Percentiles rank a stretch among this genome's conserved stretches.
phyloP scores from a whole-genome alignment of 2,888 invertebrate genomes.

The Merodon equestris region DNA sequence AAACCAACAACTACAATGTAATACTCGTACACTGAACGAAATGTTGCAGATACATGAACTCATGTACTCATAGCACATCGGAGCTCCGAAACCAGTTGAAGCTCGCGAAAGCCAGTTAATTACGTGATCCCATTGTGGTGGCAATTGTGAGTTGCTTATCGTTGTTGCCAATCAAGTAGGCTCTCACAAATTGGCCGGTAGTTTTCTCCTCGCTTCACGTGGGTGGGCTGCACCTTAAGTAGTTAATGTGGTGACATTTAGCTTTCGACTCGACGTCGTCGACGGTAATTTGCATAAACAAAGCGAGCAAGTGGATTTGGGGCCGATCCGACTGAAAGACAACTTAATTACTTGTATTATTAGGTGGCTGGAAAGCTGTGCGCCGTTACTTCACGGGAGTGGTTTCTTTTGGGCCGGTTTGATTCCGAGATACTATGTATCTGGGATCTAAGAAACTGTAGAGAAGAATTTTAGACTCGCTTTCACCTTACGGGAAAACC shows the following conservation, averaged over 20 bases:
- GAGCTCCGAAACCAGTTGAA: slow-evolving; percentile 25
- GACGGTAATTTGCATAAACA: slow-evolving; percentile 49
- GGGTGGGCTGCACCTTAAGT: slow-evolving; percentile 65
- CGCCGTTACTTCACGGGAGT: too few relatives aligned
- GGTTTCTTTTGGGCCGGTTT: too few relatives aligned
- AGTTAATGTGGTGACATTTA: slow-evolving; percentile 69
- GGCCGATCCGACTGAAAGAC: too few relatives aligned
- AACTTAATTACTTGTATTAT: too few relatives aligned
- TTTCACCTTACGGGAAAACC: too few relatives aligned
- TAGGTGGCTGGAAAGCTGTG: too few relatives aligned
- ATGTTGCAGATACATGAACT: slow-evolving; percentile 48
- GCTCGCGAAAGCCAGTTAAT: slow-evolving; percentile 63
- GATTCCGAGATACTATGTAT: too few relatives aligned
- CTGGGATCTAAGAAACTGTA: too few relatives aligned
- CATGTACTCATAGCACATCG: neutral
- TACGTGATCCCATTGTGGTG: slow-evolving; percentile 65
- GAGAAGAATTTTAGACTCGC: too few relatives aligned
- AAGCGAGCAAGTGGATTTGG: too few relatives aligned
- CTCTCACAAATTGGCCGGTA: slow-evolving; percentile 49
- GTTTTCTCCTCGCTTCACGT: slow-evolving; percentile 55
- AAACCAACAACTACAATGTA: slow-evolving; percentile 58
- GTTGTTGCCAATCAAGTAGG: slow-evolving; percentile 65
- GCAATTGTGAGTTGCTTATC: slow-evolving; percentile 61
- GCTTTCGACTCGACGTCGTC: slow-evolving; percentile 49
- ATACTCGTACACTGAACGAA: too few relatives aligned